Percentiles rank a stretch among this genome's conserved stretches.
Evolutionary conservation across 2,113 vertebrate species (phyloP).

Genomic region (Lagopus muta): DNA sequence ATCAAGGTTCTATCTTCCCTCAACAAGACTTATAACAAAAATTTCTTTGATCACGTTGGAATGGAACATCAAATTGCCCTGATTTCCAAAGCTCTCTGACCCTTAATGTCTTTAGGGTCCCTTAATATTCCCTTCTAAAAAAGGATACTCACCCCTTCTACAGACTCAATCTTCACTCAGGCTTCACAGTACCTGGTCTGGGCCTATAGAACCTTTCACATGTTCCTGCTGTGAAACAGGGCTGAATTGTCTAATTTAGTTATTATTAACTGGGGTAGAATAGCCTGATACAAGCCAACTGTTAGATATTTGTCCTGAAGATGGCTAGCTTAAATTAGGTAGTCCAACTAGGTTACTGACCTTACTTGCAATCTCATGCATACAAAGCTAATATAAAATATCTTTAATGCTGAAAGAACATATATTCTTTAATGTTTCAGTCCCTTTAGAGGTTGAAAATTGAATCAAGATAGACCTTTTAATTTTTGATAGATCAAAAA

Average conservation of each 20-base stretch:
- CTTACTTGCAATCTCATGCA: not conserved
- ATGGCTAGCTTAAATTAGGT: not conserved
- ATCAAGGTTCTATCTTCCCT: not conserved
- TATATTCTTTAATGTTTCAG: not conserved
- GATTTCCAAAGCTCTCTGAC: not conserved
- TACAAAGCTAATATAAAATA: not conserved
- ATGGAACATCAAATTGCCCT: not conserved
- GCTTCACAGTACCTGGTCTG: not conserved
- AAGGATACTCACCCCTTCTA: not conserved
- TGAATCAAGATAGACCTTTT: not conserved
- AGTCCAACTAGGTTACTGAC: not conserved
- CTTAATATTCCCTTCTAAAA: not conserved
- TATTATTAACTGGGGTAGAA: not conserved
- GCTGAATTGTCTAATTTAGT: accelerated
- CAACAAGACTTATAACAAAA: not conserved
- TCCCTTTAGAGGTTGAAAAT: not conserved
- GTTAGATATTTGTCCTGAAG: accelerated
- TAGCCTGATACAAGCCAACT: not conserved
- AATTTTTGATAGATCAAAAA: not conserved
- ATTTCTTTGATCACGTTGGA: accelerated
- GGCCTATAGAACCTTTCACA: not conserved
- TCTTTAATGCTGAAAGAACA: not conserved
- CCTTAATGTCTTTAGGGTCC: not conserved
- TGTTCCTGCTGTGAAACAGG: accelerated
- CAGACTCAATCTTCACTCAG: not conserved